Evolutionary conservation across 2,888 invertebrate genomes (phyloP).

Genomic region (Schizotus pectinicornis): DNA sequence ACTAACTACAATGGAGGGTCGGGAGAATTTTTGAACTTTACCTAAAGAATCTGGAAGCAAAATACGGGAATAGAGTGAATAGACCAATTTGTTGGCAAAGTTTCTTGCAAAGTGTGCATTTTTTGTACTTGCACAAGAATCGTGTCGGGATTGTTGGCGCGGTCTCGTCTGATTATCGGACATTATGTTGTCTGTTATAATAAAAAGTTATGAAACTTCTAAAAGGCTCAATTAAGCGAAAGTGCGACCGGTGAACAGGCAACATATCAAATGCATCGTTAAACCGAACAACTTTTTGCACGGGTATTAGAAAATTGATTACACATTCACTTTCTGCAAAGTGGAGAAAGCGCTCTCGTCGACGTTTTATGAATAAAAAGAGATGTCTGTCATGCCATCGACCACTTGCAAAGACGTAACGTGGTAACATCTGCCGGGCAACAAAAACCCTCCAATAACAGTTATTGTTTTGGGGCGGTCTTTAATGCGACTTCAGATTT

Average conservation of each 20-base stretch:
- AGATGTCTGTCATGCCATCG: conserved; percentile 1
- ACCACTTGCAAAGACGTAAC: conserved; percentile 1
- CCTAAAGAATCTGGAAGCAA: no score
- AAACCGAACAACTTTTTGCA: conserved; percentile 27
- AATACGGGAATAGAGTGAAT: neutral
- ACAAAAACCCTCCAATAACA: conserved; percentile 28
- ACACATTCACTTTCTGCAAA: conserved; percentile 35
- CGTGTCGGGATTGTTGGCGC: neutral
- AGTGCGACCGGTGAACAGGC: conserved; percentile 22
- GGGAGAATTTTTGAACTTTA: no score
- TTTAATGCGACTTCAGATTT: conserved; percentile 16
- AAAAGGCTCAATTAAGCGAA: conserved; percentile 26
- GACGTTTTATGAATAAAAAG: conserved; percentile 27
- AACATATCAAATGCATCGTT: conserved; percentile 28
- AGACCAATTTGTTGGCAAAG: neutral
- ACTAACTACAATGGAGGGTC: no score
- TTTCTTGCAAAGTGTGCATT: no score
- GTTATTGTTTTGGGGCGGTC: conserved; percentile 24
- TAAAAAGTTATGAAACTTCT: conserved; percentile 3
- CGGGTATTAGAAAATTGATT: conserved; percentile 35
- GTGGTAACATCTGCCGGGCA: conserved; percentile 28
- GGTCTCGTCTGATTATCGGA: neutral
- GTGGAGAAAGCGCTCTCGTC: conserved; percentile 28
- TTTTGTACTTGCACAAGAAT: no score
- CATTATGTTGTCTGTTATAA: neutral